Evolutionary conservation across 2,113 vertebrate genomes (phyloP).

Genomic region (Elephantulus edwardii): DNA sequence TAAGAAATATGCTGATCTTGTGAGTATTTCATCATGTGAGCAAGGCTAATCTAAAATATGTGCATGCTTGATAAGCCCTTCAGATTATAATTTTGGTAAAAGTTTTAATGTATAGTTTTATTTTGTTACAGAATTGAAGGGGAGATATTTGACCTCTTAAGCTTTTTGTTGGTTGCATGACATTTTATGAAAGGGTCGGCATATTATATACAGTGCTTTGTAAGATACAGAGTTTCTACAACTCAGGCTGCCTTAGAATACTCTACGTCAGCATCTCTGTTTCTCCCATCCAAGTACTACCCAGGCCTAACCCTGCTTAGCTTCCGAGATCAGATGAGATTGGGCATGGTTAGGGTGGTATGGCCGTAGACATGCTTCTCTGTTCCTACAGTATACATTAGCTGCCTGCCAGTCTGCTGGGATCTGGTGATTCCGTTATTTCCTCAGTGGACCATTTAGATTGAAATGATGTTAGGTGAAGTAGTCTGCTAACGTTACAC

Average conservation of each 20-base stretch:
- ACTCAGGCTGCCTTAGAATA: neutral
- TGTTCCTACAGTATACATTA: too few species aligned
- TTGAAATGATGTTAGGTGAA: conserved; percentile 37
- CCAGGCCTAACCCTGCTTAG: too few species aligned
- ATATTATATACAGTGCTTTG: neutral
- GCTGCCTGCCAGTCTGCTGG: neutral
- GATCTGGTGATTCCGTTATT: conserved; percentile 14
- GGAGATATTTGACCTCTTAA: conserved; percentile 32
- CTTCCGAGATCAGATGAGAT: too few species aligned
- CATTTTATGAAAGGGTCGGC: neutral
- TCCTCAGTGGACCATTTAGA: conserved; percentile 9
- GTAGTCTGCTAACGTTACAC: conserved; percentile 33
- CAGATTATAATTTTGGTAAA: conserved; percentile 39
- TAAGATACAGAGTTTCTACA: neutral
- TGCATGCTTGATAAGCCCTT: conserved; percentile 35
- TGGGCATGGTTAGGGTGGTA: too few species aligned
- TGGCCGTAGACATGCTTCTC: too few species aligned
- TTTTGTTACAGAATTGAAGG: conserved; percentile 35
- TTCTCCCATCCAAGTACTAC: too few species aligned
- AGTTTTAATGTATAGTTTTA: conserved; percentile 54
- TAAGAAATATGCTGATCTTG: conserved; percentile 99
- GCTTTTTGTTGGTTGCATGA: conserved; percentile 28
- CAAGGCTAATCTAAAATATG: neutral
- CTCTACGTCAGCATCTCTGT: neutral
- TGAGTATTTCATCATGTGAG: conserved; percentile 82